A percentile compares a stretch with the other conserved stretches of the same genome.
Evolutionary conservation across 1,140 invertebrate genomes (phyloP).

Genomic region (Lordiphosa collinella): DNA sequence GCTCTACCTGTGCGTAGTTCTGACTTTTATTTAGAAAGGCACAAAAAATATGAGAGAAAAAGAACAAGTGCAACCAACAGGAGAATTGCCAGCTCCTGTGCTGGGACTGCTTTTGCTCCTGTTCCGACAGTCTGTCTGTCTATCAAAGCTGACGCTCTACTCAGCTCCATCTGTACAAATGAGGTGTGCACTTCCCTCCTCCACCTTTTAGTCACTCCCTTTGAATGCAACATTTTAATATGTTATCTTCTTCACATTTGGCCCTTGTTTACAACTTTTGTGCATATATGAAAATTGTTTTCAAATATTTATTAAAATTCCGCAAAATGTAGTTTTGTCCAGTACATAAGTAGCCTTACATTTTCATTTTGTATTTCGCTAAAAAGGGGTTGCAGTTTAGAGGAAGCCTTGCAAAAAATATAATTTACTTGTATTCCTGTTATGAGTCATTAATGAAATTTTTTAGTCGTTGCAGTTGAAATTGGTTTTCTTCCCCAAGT

Average conservation of each 20-base stretch:
- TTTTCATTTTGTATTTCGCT: not conserved
- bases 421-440: too few relatives aligned
- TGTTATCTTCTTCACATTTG: constrained; percentile 44
- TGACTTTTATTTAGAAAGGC: constrained; percentile 33
- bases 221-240: constrained; percentile 53
- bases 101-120: not conserved
- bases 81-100: not conserved
- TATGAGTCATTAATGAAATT: too few relatives aligned
- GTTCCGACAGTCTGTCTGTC: constrained; percentile 6
- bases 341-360: not conserved
- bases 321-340: constrained; percentile 2
- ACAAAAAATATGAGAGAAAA: constrained; percentile 23
- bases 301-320: constrained; percentile 63
- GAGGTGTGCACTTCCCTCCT: not conserved
- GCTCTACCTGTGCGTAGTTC: constrained; percentile 32
- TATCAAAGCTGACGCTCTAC: constrained; percentile 35
- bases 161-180: not conserved
- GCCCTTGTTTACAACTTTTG: constrained; percentile 53
- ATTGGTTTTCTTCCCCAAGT: too few relatives aligned
- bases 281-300: constrained; percentile 57
- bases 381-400: not conserved
- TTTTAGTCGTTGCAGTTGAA: too few relatives aligned
- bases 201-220: not conserved
- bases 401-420: not conserved
- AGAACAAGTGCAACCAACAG: constrained; percentile 21